Evolutionary conservation across 1,140 invertebrate genomes (phyloP).

Genomic region (Sweltsa coloradensis): DNA sequence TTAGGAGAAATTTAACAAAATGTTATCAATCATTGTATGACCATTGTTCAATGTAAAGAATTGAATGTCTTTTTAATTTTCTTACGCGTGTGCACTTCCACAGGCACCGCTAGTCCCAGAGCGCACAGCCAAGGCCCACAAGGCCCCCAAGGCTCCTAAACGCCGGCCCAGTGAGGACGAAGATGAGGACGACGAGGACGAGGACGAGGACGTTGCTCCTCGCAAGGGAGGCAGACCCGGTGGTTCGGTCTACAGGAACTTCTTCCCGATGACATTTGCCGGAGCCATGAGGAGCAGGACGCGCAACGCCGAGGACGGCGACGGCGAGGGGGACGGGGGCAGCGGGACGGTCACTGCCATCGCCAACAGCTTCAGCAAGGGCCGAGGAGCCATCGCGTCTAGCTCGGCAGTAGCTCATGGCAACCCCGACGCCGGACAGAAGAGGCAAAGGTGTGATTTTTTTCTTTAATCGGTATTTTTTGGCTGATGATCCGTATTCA

Average conservation of each 20-base stretch:
- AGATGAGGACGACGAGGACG: constrained; percentile 1
- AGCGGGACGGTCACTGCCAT: constrained; percentile 43
- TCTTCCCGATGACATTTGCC: constrained; percentile 49
- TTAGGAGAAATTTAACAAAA: no score
- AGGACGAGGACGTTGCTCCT: constrained; percentile 1
- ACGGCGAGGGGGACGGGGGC: constrained; percentile 24
- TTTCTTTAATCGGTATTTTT: no score
- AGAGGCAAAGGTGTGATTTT: no score
- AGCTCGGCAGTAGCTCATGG: constrained; percentile 56
- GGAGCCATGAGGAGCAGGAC: constrained; percentile 25
- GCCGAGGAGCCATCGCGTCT: constrained; percentile 47
- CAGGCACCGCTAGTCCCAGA: no score
- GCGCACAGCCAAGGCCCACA: no score
- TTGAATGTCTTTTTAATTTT: no score
- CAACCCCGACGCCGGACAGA: constrained; percentile 29
- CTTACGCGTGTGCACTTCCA: no score
- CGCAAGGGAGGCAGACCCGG: constrained; percentile 15
- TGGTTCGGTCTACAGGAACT: constrained; percentile 33
- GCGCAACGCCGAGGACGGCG: constrained; percentile 19
- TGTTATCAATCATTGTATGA: no score
- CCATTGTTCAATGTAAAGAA: no score
- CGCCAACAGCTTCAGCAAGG: constrained; percentile 54
- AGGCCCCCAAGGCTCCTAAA: no score
- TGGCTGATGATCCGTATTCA: no score
- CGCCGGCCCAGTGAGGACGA: no score